phyloP scores from a whole-genome alignment of 64 coral and sea anemone genomes.

The Pocillopora verrucosa region DNA sequence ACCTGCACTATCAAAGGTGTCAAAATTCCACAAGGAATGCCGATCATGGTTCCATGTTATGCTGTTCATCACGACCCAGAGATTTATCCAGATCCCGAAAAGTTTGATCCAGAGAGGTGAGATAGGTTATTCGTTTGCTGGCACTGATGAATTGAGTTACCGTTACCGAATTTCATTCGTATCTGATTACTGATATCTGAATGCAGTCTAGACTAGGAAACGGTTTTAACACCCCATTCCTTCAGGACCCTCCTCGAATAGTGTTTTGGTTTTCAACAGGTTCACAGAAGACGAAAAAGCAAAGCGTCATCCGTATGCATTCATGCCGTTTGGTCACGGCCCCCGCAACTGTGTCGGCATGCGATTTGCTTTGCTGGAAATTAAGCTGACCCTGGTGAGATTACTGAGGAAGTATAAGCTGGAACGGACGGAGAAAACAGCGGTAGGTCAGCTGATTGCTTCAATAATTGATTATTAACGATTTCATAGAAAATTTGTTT shows the following conservation, averaged over 20 bases:
- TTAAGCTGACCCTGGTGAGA: slow-evolving; percentile 38
- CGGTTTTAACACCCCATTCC: neutral
- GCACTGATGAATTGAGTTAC: neutral
- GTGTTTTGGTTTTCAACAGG: neutral
- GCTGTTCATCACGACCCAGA: slow-evolving; percentile 68
- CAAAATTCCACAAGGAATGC: slow-evolving; percentile 45
- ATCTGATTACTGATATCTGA: neutral
- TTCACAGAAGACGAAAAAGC: neutral
- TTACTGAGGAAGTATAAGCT: slow-evolving; percentile 34
- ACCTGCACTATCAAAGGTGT: slow-evolving; percentile 63
- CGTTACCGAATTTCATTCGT: neutral
- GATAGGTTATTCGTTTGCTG: neutral
- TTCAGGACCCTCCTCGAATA: neutral
- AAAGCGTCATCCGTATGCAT: slow-evolving; percentile 6
- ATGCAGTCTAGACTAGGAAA: neutral
- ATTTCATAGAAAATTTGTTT: no score
- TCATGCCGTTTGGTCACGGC: slow-evolving; percentile 44
- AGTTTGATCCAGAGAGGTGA: slow-evolving; percentile 64
- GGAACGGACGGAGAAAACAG: slow-evolving; percentile 15
- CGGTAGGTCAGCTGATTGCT: neutral
- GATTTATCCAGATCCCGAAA: slow-evolving; percentile 57
- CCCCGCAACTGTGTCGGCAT: slow-evolving; percentile 48
- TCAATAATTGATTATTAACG: no score
- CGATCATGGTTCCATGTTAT: slow-evolving; percentile 48
- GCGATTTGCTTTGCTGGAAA: slow-evolving; percentile 42